Conservation (phyloP, 64 coral and sea anemone species). For the Pachyseris speciosa region DNA sequence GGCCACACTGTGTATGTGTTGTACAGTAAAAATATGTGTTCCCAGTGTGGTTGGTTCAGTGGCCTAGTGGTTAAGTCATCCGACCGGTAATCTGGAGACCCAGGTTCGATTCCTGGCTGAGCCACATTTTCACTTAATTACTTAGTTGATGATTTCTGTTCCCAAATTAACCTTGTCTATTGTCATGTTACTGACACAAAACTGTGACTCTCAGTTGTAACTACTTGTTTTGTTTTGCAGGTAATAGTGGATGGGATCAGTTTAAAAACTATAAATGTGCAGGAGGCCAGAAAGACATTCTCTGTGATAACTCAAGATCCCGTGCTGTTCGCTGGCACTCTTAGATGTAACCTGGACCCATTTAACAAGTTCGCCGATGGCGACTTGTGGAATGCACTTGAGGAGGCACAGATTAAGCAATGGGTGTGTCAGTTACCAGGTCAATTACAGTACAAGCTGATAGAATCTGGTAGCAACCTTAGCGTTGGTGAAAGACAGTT, state of each 20-base stretch:
- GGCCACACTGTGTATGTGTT: too few species aligned
- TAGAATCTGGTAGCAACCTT: conserved; percentile 50
- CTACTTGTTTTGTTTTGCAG: background rate
- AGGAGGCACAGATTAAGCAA: conserved; percentile 22
- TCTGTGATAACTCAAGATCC: conserved; percentile 60
- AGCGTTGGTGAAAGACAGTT: conserved; percentile 70
- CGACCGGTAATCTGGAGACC: too few species aligned
- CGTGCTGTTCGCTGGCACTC: conserved; percentile 31
- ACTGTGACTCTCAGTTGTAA: background rate
- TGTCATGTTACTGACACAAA: background rate
- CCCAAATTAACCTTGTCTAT: too few species aligned
- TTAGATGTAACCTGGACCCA: conserved; percentile 47
- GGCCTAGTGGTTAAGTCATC: too few species aligned
- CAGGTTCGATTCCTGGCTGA: too few species aligned
- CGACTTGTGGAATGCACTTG: conserved; percentile 33
- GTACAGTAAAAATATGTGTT: too few species aligned
- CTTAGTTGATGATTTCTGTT: too few species aligned
- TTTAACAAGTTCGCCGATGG: background rate
- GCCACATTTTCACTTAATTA: too few species aligned
- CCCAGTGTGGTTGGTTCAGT: too few species aligned
- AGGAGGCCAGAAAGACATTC: conserved; percentile 17
- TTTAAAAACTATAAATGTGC: conserved; percentile 6
- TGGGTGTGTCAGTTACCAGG: conserved; percentile 38
- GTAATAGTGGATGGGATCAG: conserved; percentile 31
- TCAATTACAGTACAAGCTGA: conserved; percentile 37